Conservation (phyloP, 2,888 invertebrate genomes). For the Schrankia costaestrigalis region DNA sequence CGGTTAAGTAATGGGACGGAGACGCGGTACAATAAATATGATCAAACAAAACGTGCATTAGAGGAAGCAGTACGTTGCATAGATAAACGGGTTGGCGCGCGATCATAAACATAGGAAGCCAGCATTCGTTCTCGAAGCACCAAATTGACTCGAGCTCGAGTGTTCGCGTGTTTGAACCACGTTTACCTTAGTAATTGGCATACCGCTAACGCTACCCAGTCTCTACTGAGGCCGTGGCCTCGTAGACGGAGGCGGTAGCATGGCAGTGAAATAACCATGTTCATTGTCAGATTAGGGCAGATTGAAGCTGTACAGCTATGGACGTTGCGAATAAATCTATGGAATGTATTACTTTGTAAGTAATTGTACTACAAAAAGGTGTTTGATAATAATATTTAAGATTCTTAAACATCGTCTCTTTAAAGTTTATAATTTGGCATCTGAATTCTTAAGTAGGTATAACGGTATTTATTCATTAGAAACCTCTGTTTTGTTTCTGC, state of each 20-base stretch:
- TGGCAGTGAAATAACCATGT: constrained; percentile 19
- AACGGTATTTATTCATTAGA: no score
- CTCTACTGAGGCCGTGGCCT: constrained; percentile 22
- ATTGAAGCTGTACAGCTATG: constrained; percentile 12
- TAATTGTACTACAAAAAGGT: no score
- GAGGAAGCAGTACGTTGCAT: constrained; percentile 71
- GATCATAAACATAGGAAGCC: constrained; percentile 61
- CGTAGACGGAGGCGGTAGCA: constrained; percentile 10
- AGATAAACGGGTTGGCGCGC: constrained; percentile 57
- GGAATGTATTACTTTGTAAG: no score
- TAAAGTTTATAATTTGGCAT: no score
- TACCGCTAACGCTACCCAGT: constrained; percentile 41
- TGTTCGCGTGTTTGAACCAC: constrained; percentile 64
- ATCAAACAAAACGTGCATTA: constrained; percentile 65
- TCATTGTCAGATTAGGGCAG: constrained; percentile 23
- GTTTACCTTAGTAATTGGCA: constrained; percentile 73
- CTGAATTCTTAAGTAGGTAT: no score
- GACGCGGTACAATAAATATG: constrained; percentile 65
- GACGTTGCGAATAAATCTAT: constrained; percentile 6
- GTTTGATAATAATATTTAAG: no score
- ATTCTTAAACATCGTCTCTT: no score
- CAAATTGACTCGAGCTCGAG: constrained; percentile 63
- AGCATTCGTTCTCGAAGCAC: constrained; percentile 52
- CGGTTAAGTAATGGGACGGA: constrained; percentile 57
- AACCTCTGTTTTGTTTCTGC: not conserved